phyloP scores from a whole-genome alignment of 92 coral and sea anemone species.

The Porites cylindrica region DNA sequence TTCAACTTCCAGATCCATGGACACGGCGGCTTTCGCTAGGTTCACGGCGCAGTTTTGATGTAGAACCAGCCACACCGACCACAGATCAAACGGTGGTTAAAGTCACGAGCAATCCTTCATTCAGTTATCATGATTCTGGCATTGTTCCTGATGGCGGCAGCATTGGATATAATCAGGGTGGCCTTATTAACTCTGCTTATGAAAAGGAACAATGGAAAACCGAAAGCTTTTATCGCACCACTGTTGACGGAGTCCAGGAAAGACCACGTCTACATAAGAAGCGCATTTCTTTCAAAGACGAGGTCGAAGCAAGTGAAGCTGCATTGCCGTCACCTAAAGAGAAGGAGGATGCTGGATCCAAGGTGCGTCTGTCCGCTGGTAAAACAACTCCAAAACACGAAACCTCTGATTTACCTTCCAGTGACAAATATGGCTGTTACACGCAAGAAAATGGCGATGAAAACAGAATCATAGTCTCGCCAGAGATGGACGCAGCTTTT shows the following conservation, averaged over 20 bases:
- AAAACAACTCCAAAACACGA: background rate
- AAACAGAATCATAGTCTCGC: background rate
- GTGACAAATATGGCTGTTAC: background rate
- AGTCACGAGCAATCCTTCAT: conserved; percentile 7
- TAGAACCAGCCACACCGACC: background rate
- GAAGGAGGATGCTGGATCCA: background rate
- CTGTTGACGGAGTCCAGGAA: background rate
- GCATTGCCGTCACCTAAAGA: background rate
- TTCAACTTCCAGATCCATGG: conserved; percentile 56
- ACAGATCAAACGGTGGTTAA: background rate
- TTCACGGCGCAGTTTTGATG: conserved; percentile 10
- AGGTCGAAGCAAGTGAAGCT: conserved; percentile 4
- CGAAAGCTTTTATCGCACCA: background rate
- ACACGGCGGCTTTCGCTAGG: conserved; percentile 29
- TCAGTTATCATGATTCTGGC: conserved; percentile 61
- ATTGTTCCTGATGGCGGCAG: conserved; percentile 57
- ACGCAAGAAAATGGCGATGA: background rate
- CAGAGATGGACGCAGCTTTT: background rate
- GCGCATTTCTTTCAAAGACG: conserved; percentile 66
- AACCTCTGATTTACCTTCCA: background rate
- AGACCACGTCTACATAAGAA: conserved; percentile 24
- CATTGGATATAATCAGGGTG: conserved; percentile 37
- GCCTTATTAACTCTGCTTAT: conserved; percentile 4
- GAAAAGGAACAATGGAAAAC: background rate
- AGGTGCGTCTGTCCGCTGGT: background rate